Base-by-base conservation (phyloP, 2,113 vertebrate genomes). In the Tiliqua scincoides region DNA sequence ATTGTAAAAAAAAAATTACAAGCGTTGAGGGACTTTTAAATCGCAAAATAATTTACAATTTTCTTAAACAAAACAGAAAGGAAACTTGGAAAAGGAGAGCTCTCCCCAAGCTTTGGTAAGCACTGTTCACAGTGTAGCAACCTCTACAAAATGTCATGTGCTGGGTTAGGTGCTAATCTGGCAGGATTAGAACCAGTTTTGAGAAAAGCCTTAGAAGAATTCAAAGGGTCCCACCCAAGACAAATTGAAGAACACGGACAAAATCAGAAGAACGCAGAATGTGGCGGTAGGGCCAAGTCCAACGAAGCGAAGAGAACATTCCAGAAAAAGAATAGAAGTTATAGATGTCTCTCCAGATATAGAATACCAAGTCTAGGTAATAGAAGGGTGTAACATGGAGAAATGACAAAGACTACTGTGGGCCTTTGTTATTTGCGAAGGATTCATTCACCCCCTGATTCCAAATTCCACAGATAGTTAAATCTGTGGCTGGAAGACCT, bases 1-100 rank as follows among this genome's bases (percentile, higher is more conserved):
- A 65, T 82, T 89, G 72, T 85, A 92, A 73, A 93, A 23, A 89
- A 91, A 71, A 92, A 18, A 90, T 91, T 79, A 62, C 9, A 89
- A 79, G 70, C 85, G 84, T 82, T 82, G 59, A 67, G 85, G 75
- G 82, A 85, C 57, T 94, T 90, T 59, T 65, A 65, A n/a, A 54
- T 23, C 1, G 63, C 3, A 72, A 72, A 83, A 52, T 35, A 23
- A 54, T 79, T 82, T 37, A 48, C 25, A 65, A 68, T 68, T 14
- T 67, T 75, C 25, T 48, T 30, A 30, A 52, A 74, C 23, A 27
- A 65, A 27, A 68, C 2, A 23, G 18, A 35, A 59, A 23, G 11
- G 7, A 37, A 81, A 20, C 25, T 75, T 90, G 80, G 82, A 89
- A 92, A 91, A 90, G 89, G 79, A 40, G 86, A 82, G 9, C 30